A percentile compares a stretch with the other conserved stretches of the same genome.
Conservation (phyloP, 2,888 invertebrate species). For the Parasteatoda lunata region DNA sequence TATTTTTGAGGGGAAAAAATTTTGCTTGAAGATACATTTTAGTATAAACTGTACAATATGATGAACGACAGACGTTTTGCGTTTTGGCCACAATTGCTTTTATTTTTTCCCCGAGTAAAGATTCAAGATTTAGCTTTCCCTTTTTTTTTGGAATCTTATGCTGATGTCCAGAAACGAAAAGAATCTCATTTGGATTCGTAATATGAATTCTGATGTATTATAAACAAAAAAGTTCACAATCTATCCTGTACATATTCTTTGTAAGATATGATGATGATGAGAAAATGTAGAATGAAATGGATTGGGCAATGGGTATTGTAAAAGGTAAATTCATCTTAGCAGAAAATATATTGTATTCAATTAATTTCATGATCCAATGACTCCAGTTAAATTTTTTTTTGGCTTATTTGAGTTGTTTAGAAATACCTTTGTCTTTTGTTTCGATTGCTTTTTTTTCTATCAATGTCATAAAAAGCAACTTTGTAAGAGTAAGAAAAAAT, state of each 20-base stretch:
- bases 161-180: neutral
- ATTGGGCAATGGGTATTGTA: no score
- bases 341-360: no score
- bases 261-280: no score
- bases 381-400: no score
- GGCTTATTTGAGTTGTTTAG: no score
- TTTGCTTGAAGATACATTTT: slow-evolving; percentile 40
- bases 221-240: neutral
- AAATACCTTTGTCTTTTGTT: no score
- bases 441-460: no score
- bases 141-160: slow-evolving; percentile 27
- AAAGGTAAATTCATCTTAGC: no score
- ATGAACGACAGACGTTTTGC: slow-evolving; percentile 56
- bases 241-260: neutral
- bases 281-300: no score
- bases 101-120: slow-evolving; percentile 4
- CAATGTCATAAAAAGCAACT: no score
- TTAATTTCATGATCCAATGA: no score
- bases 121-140: slow-evolving; percentile 23
- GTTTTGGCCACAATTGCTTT: slow-evolving; percentile 15
- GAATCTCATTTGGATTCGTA: neutral
- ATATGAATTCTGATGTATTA: neutral
- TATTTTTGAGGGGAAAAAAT: slow-evolving; percentile 46
- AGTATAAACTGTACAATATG: slow-evolving; percentile 44
- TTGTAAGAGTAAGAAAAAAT: no score